These are phyloP conservation scores for Camelus dromedarius DNA, from an alignment of 2,113 vertebrate species.

Conservation along the genomic window DNA sequence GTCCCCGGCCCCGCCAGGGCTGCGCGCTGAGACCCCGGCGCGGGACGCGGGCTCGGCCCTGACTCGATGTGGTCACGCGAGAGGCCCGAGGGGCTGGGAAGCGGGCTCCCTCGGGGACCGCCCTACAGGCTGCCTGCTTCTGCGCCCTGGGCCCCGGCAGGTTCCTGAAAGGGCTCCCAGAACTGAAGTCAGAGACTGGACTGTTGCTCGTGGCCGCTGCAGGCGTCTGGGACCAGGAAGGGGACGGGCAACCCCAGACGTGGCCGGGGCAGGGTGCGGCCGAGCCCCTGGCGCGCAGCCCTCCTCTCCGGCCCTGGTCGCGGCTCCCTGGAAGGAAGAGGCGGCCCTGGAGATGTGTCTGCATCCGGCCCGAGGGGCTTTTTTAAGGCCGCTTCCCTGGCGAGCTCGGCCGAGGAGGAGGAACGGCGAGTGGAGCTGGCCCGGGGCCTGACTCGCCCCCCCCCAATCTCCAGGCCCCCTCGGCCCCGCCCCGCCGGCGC, in stretches of 20 bases:
- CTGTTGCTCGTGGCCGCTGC: slow-evolving; percentile 57
- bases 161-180: neutral
- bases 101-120: neutral
- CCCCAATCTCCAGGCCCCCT: no score
- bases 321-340: slow-evolving; percentile 67
- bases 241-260: neutral
- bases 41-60: no score
- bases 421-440: slow-evolving; percentile 76
- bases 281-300: neutral
- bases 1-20: no score
- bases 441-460: slow-evolving; percentile 48
- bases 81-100: neutral
- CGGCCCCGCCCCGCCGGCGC: no score
- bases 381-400: slow-evolving; percentile 59
- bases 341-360: slow-evolving; percentile 1
- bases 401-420: slow-evolving; percentile 59
- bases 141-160: neutral
- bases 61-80: no score
- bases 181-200: slow-evolving; percentile 33
- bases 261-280: no score
- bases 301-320: neutral
- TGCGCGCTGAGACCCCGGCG: no score
- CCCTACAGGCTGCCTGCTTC: neutral
- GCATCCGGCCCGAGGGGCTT: neutral
- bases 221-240: slow-evolving; percentile 52